Conservation (phyloP, 1,140 invertebrate genomes). For the Zaprionus taronus region DNA sequence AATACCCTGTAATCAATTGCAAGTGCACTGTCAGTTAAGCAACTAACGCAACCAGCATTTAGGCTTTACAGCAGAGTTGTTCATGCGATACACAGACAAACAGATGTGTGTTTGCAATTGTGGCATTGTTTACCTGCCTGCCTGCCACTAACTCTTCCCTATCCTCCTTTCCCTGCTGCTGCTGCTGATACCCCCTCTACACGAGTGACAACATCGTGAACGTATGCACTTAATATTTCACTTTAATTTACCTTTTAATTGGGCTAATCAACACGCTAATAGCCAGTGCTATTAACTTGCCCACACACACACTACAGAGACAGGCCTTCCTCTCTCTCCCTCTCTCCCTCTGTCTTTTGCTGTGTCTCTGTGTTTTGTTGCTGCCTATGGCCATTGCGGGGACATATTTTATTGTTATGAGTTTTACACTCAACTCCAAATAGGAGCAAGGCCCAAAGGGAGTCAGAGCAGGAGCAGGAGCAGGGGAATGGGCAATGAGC, state of each 20-base stretch:
- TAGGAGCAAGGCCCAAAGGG: neutral
- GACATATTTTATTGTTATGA: constrained; percentile 79
- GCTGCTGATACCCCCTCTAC: neutral
- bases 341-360: neutral
- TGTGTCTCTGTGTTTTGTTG: neutral
- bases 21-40: neutral
- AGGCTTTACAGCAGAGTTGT: neutral
- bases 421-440: constrained; percentile 50
- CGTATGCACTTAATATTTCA: constrained; percentile 66
- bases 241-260: constrained; percentile 80
- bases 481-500: neutral
- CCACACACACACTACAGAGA: constrained; percentile 20
- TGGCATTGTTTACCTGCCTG: neutral
- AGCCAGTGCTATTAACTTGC: constrained; percentile 60
- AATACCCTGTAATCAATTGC: too few species aligned
- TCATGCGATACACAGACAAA: neutral
- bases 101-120: neutral
- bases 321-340: neutral
- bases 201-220: constrained; percentile 28
- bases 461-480: neutral
- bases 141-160: neutral
- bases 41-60: neutral
- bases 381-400: constrained; percentile 35
- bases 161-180: too few species aligned
- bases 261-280: constrained; percentile 77